phyloP scores from a whole-genome alignment of 2,113 vertebrate species.

The Junco hyemalis region DNA sequence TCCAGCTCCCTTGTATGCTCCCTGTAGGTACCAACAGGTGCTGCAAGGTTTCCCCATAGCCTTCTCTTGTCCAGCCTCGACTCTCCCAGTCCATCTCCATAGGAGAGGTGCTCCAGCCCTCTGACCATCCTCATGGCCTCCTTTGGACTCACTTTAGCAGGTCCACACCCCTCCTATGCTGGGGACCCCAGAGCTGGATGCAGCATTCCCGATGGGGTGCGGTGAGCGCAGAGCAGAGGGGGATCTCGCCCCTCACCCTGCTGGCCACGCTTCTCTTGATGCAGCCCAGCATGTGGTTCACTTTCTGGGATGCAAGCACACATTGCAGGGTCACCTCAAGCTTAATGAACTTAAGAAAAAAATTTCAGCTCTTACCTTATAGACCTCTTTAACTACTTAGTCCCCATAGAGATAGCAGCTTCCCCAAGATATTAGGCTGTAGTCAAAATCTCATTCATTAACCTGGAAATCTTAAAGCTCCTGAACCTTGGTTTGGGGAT shows the following conservation, averaged over 20 bases:
- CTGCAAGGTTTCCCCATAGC: neutral
- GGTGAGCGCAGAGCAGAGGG: neutral
- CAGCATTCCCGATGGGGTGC: neutral
- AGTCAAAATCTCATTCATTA: neutral
- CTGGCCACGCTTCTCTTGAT: neutral
- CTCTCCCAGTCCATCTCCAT: neutral
- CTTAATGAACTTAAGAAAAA: neutral
- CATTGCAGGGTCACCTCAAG: neutral
- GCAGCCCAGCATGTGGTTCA: accelerated
- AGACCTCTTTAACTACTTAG: neutral
- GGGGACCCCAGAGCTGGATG: too few species aligned
- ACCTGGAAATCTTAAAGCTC: neutral
- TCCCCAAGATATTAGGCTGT: neutral
- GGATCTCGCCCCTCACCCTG: accelerated
- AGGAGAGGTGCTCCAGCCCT: neutral
- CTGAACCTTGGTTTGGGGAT: neutral
- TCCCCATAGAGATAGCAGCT: neutral
- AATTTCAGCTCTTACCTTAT: neutral
- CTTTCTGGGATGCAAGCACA: neutral
- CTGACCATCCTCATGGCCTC: neutral
- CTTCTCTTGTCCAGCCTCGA: neutral
- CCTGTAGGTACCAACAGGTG: too few species aligned
- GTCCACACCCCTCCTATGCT: accelerated
- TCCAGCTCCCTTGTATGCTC: neutral
- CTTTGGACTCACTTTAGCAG: neutral